These are phyloP conservation scores for Hippotragus niger DNA, from an alignment of 2,113 vertebrate species.

Conservation along the genomic window DNA sequence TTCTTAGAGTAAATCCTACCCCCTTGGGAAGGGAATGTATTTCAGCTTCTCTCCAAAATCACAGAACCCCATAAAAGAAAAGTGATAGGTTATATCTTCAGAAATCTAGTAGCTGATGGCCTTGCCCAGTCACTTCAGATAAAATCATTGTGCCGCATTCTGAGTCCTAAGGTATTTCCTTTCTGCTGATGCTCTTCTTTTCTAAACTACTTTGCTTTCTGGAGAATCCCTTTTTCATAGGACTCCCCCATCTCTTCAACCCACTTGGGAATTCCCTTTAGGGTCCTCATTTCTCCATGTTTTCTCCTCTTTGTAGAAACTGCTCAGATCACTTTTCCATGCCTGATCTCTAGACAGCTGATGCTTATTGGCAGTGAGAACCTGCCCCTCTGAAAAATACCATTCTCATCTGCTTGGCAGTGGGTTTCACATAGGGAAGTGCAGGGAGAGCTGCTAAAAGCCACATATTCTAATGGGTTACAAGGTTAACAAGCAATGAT, in stretches of 20 bases:
- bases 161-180: background rate
- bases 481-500: background rate
- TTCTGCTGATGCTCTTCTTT: background rate
- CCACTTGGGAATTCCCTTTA: background rate
- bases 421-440: background rate
- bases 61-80: background rate
- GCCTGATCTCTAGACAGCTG: background rate
- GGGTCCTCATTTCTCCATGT: background rate
- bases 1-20: background rate
- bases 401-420: background rate
- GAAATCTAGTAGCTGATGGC: background rate
- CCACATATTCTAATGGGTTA: background rate
- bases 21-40: background rate
- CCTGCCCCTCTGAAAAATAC: slow-evolving; percentile 2
- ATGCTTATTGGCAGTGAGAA: slow-evolving; percentile 33
- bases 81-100: background rate
- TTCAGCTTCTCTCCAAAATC: background rate
- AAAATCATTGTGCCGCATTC: background rate
- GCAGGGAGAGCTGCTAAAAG: background rate
- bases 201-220: background rate
- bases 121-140: background rate
- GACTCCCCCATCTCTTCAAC: background rate
- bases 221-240: background rate
- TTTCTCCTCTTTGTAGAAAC: background rate
- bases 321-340: background rate